phyloP scores from a whole-genome alignment of 1,140 invertebrate species.

The Callitettix versicolor region DNA sequence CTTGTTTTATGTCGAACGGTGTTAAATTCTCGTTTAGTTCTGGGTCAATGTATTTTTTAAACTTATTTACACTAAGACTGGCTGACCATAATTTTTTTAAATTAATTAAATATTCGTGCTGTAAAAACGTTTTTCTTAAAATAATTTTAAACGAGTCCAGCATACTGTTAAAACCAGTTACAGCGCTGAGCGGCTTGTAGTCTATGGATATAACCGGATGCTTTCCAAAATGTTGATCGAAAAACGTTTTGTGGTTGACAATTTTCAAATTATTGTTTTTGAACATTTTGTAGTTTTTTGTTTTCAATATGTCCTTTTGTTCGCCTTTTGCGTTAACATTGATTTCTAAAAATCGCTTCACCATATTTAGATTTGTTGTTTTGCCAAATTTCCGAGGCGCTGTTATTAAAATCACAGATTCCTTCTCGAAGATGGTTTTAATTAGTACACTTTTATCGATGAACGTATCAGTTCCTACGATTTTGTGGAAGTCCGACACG shows the following conservation, averaged over 20 bases:
- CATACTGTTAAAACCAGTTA: not conserved
- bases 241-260: not conserved
- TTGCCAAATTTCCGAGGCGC: not conserved
- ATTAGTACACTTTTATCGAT: too few relatives aligned
- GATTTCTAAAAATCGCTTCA: conserved; percentile 12
- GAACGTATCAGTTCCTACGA: too few relatives aligned
- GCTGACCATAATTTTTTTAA: not conserved
- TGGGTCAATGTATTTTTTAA: not conserved
- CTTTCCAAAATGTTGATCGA: conserved; percentile 4
- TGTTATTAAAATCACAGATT: not conserved
- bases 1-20: not conserved
- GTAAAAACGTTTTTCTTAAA: not conserved
- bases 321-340: conserved; percentile 4
- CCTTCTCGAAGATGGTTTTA: too few relatives aligned
- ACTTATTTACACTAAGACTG: not conserved
- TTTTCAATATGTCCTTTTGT: not conserved
- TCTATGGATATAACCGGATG: conserved; percentile 1
- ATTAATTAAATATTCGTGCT: not conserved
- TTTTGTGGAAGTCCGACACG: too few relatives aligned
- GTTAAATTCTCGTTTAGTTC: not conserved
- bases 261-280: not conserved
- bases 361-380: conserved; percentile 4
- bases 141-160: not conserved
- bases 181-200: not conserved
- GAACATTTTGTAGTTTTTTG: not conserved